phyloP scores from a whole-genome alignment of 2,113 vertebrate species.

The Proterorhinus semilunaris region DNA sequence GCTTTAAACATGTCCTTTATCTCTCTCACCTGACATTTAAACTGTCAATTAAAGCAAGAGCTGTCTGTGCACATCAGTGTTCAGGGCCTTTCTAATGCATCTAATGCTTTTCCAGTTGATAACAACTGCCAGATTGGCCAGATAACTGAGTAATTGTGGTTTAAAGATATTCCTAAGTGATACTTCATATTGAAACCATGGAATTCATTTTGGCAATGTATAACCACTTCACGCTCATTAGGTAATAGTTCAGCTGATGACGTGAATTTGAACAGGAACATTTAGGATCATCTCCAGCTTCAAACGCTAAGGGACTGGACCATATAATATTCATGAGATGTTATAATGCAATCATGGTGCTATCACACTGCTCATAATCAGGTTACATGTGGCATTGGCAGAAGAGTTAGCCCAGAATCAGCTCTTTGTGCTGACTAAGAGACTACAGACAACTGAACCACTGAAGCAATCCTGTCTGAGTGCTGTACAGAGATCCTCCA shows the following conservation, averaged over 20 bases:
- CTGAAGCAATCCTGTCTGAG: slow-evolving; percentile 63
- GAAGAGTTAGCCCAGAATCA: slow-evolving; percentile 16
- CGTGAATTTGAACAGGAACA: background rate
- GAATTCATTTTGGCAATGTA: background rate
- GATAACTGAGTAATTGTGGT: background rate
- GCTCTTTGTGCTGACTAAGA: slow-evolving; percentile 51
- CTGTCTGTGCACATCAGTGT: background rate
- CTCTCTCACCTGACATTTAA: background rate
- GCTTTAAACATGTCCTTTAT: background rate
- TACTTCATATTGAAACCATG: background rate
- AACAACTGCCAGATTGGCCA: background rate
- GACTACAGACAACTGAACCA: slow-evolving; percentile 29
- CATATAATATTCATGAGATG: slow-evolving; percentile 32
- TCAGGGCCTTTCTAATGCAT: background rate
- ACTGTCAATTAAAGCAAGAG: slow-evolving; percentile 11
- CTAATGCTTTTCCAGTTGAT: background rate
- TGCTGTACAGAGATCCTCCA: slow-evolving; percentile 58
- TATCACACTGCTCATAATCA: slow-evolving; percentile 34
- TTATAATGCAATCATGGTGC: slow-evolving; percentile 36
- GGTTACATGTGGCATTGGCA: slow-evolving; percentile 14
- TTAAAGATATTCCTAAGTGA: background rate
- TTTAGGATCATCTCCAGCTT: background rate
- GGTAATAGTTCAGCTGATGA: background rate
- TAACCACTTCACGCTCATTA: background rate
- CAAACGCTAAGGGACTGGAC: slow-evolving; percentile 12